phyloP scores from a whole-genome alignment of 1,140 invertebrate species.

The Tetramorium simillimum region DNA sequence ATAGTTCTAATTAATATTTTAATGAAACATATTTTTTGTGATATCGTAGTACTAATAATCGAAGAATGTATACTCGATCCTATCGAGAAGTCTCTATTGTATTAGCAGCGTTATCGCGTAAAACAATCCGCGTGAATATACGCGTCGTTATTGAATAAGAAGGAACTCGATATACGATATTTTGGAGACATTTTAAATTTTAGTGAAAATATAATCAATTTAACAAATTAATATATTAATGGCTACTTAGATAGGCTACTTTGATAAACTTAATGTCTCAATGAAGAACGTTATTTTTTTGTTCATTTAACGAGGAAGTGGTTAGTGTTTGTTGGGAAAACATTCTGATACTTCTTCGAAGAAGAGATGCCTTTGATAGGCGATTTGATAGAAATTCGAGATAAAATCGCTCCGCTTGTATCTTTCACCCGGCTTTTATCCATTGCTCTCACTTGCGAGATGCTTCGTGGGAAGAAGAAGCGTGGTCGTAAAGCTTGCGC shows the following conservation, averaged over 20 bases:
- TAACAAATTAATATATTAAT: background rate
- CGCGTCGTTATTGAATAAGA: background rate
- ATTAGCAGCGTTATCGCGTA: background rate
- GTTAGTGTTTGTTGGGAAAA: background rate
- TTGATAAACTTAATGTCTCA: background rate
- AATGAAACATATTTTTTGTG: background rate
- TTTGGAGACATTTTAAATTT: background rate
- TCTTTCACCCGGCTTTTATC: constrained; percentile 37
- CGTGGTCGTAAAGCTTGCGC: constrained; percentile 54
- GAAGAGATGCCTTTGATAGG: background rate
- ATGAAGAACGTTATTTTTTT: background rate
- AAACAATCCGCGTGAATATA: background rate
- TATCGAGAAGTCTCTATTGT: background rate
- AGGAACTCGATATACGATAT: background rate
- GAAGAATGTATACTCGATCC: background rate
- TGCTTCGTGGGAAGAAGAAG: constrained; percentile 37
- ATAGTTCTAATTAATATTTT: background rate
- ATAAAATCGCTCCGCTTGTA: constrained; percentile 38
- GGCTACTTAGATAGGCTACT: no score
- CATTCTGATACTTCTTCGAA: background rate
- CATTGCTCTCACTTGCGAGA: background rate
- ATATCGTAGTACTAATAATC: background rate
- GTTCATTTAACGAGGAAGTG: background rate
- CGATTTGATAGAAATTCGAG: constrained; percentile 48
- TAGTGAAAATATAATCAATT: background rate